Percentiles rank a stretch among this genome's conserved stretches.
Conservation (phyloP, 2,888 invertebrate genomes). For the Eilema griseolum region DNA sequence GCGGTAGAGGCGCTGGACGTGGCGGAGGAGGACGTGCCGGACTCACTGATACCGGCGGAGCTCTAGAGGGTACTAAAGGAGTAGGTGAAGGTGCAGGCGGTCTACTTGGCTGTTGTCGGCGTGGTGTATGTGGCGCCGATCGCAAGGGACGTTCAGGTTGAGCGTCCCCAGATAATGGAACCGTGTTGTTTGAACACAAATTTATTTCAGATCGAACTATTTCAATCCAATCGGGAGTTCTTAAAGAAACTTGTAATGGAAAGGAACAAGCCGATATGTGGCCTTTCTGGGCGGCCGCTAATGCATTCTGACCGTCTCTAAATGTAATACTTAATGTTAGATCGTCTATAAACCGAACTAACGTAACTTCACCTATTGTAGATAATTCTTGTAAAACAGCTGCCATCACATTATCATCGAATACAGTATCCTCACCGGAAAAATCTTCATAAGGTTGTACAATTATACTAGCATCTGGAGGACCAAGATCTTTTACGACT, state of each 20-base stretch:
- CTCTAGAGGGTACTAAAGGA: slow-evolving; percentile 77
- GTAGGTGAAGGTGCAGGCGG: slow-evolving; percentile 88
- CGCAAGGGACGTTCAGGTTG: slow-evolving; percentile 74
- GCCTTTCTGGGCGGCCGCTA: slow-evolving; percentile 89
- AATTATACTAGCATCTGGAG: slow-evolving; percentile 97
- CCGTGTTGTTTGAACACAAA: slow-evolving; percentile 94
- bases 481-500: slow-evolving; percentile 95
- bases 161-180: slow-evolving; percentile 89
- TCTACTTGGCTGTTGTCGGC: slow-evolving; percentile 86
- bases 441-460: slow-evolving; percentile 84
- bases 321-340: slow-evolving; percentile 96
- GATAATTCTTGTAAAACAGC: slow-evolving; percentile 93
- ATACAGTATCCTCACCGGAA: slow-evolving; percentile 87
- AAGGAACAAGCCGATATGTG: slow-evolving; percentile 89
- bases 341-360: slow-evolving; percentile 95
- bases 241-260: slow-evolving; percentile 90
- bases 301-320: slow-evolving; percentile 94
- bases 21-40: slow-evolving; percentile 88
- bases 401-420: slow-evolving; percentile 93
- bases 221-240: slow-evolving; percentile 94
- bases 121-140: slow-evolving; percentile 81
- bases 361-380: slow-evolving; percentile 95
- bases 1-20: slow-evolving; percentile 84
- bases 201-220: slow-evolving; percentile 94
- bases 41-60: slow-evolving; percentile 78